Evolutionary conservation across 1,140 invertebrate species (phyloP).

Genomic region (Camponotus floridanus): DNA sequence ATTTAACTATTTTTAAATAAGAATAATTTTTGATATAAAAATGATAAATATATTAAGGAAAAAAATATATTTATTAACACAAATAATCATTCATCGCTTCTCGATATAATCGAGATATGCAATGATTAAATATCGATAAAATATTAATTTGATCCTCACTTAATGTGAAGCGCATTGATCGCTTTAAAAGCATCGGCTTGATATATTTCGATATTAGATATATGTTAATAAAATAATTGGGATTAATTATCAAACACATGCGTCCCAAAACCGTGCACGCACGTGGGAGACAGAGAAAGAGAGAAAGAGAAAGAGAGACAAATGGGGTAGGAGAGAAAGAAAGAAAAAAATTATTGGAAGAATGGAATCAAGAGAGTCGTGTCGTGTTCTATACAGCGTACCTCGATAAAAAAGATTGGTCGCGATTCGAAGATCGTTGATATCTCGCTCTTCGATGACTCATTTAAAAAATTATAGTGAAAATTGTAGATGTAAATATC

Average conservation of each 20-base stretch:
- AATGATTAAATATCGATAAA: conserved; percentile 3
- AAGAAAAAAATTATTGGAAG: not conserved
- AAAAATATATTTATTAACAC: not conserved
- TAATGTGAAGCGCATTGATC: conserved; percentile 11
- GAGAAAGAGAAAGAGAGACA: not conserved
- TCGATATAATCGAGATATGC: not conserved
- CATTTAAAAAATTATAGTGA: not conserved
- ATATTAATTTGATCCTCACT: conserved; percentile 10
- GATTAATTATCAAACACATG: conserved; percentile 42
- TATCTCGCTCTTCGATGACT: not conserved
- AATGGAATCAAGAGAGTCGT: conserved; percentile 11
- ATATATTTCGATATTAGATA: not conserved
- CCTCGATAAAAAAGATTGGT: conserved; percentile 15
- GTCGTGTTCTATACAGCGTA: conserved; percentile 3
- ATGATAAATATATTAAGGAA: no score
- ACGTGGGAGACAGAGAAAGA: not conserved
- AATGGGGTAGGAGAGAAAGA: not conserved
- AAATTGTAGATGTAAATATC: not conserved
- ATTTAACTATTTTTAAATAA: not conserved
- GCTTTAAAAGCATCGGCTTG: conserved; percentile 17
- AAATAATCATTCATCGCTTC: not conserved
- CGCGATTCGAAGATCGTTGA: not conserved
- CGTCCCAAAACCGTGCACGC: conserved; percentile 14
- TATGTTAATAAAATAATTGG: conserved; percentile 22
- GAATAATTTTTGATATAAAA: not conserved